Evolutionary conservation across 2,888 invertebrate genomes (phyloP), one percentile per base, ranked within the genome.

Genomic region (Bombyx huttoni): DNA sequence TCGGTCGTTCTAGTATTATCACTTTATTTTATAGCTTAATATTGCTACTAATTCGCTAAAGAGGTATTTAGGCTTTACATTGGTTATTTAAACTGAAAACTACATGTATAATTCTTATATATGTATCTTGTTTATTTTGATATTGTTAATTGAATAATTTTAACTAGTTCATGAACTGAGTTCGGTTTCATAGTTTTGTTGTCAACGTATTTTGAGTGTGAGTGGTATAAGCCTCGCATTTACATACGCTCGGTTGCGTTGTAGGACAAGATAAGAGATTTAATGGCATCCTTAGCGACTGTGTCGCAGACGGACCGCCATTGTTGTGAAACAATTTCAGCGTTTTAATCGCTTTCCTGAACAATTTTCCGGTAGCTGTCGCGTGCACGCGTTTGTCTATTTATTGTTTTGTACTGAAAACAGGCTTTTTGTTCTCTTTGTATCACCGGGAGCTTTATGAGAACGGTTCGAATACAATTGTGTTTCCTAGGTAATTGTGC

Each of bases 301-400:
- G 66, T 66, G 65, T 66, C 62, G 62, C 60, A 62, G 62, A 58
- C 61, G 61, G 62, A 65, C 64, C 61, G 54, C 63, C 63, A 74
- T 70, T 75, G 75, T 77, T 76, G 64, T 67, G 63, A 69, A 73
- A 77, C 75, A 78, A 75, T 77, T 75, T 76, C 60, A 70, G 67
- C 67, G 67, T 63, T 70, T 69, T 74, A 75, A 75, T 75, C 73
- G 76, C 65, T 70, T 73, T 66, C 69, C 61, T 67, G 70, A 69
- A 68, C 73, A 73, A 72, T 74, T 75, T 74, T 60, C 70, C 63
- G 67, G 62, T 63, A 65, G 62, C 65, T 73, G 75, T 76, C 72
- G 65, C 61, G 62, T 59, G 68, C 75, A 76, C 65, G 62, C 66
- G 55, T 62, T 56, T 52, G 45, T 47, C 54, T 62, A 62, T 70